Evolutionary conservation across 2,113 vertebrate species (phyloP).

Genomic region (Nothoprocta pentlandii): DNA sequence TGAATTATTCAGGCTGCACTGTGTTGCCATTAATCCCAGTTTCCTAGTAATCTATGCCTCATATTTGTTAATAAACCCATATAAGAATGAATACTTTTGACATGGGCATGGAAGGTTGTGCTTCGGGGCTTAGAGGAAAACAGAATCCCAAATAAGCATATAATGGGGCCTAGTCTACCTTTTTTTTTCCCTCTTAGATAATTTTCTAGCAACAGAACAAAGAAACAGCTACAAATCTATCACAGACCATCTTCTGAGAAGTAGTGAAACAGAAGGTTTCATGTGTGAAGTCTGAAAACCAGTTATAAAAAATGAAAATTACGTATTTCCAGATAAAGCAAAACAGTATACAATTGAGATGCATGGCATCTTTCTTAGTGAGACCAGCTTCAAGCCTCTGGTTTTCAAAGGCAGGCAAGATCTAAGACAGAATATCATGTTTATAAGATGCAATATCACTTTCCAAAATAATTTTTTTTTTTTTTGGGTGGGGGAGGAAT

Average conservation of each 20-base stretch:
- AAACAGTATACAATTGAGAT: neutral
- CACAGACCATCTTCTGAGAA: neutral
- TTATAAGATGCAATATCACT: neutral
- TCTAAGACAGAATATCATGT: neutral
- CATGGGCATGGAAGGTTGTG: neutral
- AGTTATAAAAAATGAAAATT: neutral
- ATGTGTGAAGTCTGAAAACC: neutral
- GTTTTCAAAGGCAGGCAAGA: neutral
- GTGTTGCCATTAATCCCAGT: fast-evolving
- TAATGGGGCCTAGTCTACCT: neutral
- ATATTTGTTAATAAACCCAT: neutral
- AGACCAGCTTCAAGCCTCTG: neutral
- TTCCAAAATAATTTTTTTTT: neutral
- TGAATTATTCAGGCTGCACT: neutral
- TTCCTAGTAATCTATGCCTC: neutral
- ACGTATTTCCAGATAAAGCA: neutral
- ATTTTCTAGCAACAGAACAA: neutral
- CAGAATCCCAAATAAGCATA: neutral
- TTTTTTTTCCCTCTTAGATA: neutral
- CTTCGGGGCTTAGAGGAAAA: neutral
- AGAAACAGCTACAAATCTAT: neutral
- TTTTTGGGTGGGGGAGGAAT: too few relatives aligned
- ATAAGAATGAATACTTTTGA: neutral
- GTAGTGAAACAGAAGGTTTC: neutral
- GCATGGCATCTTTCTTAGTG: too few relatives aligned